Base-by-base conservation (phyloP, 2,797 vertebrate genomes). In the Phataginus tetradactyla region DNA sequence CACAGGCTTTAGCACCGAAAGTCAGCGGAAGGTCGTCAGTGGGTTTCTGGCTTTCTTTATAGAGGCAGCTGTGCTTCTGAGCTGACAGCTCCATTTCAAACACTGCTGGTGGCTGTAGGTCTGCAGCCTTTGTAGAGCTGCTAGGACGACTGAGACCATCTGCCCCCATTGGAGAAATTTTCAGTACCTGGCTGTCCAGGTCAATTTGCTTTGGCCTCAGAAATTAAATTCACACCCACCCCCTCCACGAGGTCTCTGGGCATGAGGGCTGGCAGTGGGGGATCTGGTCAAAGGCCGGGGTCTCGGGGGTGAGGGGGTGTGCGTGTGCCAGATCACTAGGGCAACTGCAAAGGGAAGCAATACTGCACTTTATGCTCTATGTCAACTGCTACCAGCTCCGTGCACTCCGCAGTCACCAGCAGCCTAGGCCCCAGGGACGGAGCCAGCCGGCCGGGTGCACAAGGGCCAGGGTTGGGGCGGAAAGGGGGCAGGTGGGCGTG, bases 21-120 rank as follows among this genome's bases (percentile, higher is more conserved):
- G 15, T 3, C 0, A 13, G 25, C 5, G 32, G 69, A 20, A 14
- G 29, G 45, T 9, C 0, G 7, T 4, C 27, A 1, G 27, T 0
- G 23, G 12, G 11, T 23, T 55, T 3, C 0, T 0, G 1, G 61
- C 18, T 49, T 68, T 34, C 34, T 57, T 34, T 51, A n/a, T 0
- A 7, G 27, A 27, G 23, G 5, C 1, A 17, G 42, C 27, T 49
- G 3, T 6, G 32, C 59, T 21, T 2, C 59, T 20, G 66, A 11
- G 34, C 66, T 3, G 23, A 12, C 18, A n/a, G 34, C 34, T 37
- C 66, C 21, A 37, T 39, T 25, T 25, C 34, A 20, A 69, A 25
- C 34, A 12, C 66, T 23, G 34, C 23, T 34, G 66, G 29, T 5
- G 4, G 4, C 15, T 14, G 15, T 18, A 7, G 34, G 10, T 12